Base-by-base conservation (phyloP, 1,140 invertebrate species). In the Prorops nasuta region DNA sequence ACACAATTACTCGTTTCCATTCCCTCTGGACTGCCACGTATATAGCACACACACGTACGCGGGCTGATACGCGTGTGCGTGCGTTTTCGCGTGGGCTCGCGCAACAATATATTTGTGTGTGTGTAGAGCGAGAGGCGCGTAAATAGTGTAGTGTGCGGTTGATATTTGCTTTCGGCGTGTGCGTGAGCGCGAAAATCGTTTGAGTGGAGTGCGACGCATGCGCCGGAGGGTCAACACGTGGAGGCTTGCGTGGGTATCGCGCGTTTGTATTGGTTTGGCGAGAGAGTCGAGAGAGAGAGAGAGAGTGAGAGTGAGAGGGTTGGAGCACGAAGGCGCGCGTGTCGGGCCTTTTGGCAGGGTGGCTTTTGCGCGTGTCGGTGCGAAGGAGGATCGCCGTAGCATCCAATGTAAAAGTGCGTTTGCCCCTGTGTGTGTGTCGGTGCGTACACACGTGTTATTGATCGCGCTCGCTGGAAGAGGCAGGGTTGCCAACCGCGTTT, bases 401-500 rank as follows among this genome's bases (percentile, higher is more conserved):
- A 36, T 34, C 56, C 31, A 51, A 55, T 55, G 61, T 62, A 66
- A 66, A 64, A 63, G 55, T 68, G 64, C 64, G 64, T 68, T n/a
- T n/a, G 51, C 45, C 48, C 51, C 3, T 51, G 53, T 58, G 55
- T 57, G 66, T 58, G 67, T 64, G 65, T 63, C 66, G 63, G 68
- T 73, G 72, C 70, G 67, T 74, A 64, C 69, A 72, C 71, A 73
- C 71, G 71, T 74, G 72, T 68, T 72, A 74, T 74, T 73, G 71
- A 74, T 74, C 72, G 72, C 60, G 44, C 20, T 28, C 44, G 42
- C 14, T 24, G n/a, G 31, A 31, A 24, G 59, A 57, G 54, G 54
- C 67, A 67, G 69, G 67, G 65, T 60, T 68, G 66, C 67, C 59
- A 63, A 71, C 68, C 64, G 59, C 68, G 68, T 69, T 67, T 67